Base-by-base conservation (phyloP, 2,888 invertebrate species). In the Hydraecia micacea region DNA sequence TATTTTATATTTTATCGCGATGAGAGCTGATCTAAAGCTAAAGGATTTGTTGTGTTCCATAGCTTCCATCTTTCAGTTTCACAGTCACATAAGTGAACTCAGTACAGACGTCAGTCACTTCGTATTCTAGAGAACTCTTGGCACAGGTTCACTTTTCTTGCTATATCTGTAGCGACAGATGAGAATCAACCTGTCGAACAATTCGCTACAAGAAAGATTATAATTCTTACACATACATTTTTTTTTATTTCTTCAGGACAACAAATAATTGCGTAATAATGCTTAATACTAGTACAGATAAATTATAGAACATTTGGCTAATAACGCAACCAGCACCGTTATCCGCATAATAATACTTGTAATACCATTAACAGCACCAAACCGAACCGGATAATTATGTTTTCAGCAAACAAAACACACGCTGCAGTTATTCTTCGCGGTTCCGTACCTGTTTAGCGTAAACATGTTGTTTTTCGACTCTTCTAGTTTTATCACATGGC, bases 61-160 rank as follows among this genome's bases (percentile, higher is more conserved):
- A 28, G 21, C 70, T 25, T 9, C 9, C 25, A n/a, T 55, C 28
- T 15, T 55, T 32, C 15, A 74, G 42, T 42, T 9, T 42, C 42
- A 39, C 28, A 68, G 52, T 11, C 28, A 73, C 52, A 49, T 36
- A 32, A 11, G 25, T 15, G 25, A 65, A 63, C 25, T 32, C 36
- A 75, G 49, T 63, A 32, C 49, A n/a, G 18, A 65, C 63, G n/a
- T 72, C 55, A 42, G 46, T 55, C 55, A 46, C 42, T 55, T 25
- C 4, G 55, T 42, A 32, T 8, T 36, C 32, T 60, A 28, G 28
- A 65, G 9, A 58, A 39, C 28, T 39, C 69, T 70, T 79, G 69
- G 65, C 78, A 66, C 32, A 5, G 28, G 55, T 65, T 36, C 21
- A 21, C 21, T 32, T 25, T 28, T 28, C 46, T 4, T 60, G 18